A percentile compares a stretch with the other conserved stretches of the same genome.
Evolutionary conservation across 2,797 vertebrate species (phyloP).

Genomic region (Paedocypris micromegethes): DNA sequence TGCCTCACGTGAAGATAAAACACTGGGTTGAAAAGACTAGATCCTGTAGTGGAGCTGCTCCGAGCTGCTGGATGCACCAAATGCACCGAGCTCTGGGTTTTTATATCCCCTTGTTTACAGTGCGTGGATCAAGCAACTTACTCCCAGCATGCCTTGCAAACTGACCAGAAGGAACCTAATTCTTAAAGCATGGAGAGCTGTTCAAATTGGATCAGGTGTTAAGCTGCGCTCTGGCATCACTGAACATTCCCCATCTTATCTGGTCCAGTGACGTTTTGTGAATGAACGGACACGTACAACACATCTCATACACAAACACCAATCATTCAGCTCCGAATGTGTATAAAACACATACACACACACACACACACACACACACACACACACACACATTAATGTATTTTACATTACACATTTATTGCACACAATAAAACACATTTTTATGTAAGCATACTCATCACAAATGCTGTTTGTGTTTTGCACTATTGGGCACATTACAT

Average conservation of each 20-base stretch:
- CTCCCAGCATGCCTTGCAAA: slow-evolving; percentile 40
- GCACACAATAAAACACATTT: too few species aligned
- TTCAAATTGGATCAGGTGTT: slow-evolving; percentile 43
- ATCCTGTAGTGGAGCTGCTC: slow-evolving; percentile 1
- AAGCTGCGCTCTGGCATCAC: slow-evolving; percentile 13
- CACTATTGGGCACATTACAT: too few species aligned
- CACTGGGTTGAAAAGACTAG: slow-evolving; percentile 1
- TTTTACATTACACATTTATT: too few species aligned
- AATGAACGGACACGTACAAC: neutral
- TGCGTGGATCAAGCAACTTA: slow-evolving; percentile 25
- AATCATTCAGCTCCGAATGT: too few species aligned
- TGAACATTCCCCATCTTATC: neutral
- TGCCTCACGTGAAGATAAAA: slow-evolving; percentile 2
- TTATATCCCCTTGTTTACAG: slow-evolving; percentile 46
- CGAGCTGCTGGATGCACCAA: slow-evolving; percentile 9
- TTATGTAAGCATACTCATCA: too few species aligned
- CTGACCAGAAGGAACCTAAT: slow-evolving; percentile 40
- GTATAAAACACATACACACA: too few species aligned
- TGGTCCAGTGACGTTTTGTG: slow-evolving; percentile 15
- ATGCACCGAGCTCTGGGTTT: slow-evolving; percentile 31
- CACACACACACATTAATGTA: too few species aligned
- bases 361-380: too few species aligned
- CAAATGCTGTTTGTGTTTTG: too few species aligned
- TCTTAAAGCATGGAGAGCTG: slow-evolving; percentile 34
- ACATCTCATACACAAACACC: too few species aligned